phyloP scores from a whole-genome alignment of 1,140 invertebrate species.

The Drosophila kepulauana region DNA sequence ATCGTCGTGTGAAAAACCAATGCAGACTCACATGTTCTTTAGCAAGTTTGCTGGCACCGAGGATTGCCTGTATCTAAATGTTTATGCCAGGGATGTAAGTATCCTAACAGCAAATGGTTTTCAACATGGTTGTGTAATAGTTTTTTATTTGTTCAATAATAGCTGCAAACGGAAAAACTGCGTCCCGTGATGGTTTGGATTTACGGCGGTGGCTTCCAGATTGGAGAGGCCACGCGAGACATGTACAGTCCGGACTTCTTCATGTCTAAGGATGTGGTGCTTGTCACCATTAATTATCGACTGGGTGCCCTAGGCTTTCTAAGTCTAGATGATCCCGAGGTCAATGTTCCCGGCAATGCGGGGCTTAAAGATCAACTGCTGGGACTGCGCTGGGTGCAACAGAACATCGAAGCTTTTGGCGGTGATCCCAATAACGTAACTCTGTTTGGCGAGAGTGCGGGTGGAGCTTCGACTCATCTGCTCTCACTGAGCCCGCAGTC shows the following conservation, averaged over 20 bases:
- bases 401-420: conserved; percentile 88
- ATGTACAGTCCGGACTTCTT: conserved; percentile 87
- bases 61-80: conserved; percentile 87
- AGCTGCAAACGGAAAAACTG: conserved; percentile 63
- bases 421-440: conserved; percentile 87
- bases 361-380: conserved; percentile 87
- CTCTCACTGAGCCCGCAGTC: conserved; percentile 74
- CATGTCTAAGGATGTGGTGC: conserved; percentile 85
- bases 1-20: conserved; percentile 68
- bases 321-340: conserved; percentile 88
- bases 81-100: conserved; percentile 85
- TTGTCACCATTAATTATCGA: conserved; percentile 85
- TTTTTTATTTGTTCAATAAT: background rate
- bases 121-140: background rate
- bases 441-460: conserved; percentile 86
- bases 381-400: conserved; percentile 87
- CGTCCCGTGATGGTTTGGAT: conserved; percentile 85
- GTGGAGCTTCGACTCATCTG: conserved; percentile 85
- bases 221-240: conserved; percentile 84
- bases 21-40: conserved; percentile 80
- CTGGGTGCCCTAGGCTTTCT: conserved; percentile 86
- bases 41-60: conserved; percentile 84
- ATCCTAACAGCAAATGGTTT: background rate
- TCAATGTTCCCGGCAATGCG: conserved; percentile 86
- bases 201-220: conserved; percentile 89